Evolutionary conservation across 2,113 vertebrate species (phyloP).

Genomic region (Proterorhinus semilunaris): DNA sequence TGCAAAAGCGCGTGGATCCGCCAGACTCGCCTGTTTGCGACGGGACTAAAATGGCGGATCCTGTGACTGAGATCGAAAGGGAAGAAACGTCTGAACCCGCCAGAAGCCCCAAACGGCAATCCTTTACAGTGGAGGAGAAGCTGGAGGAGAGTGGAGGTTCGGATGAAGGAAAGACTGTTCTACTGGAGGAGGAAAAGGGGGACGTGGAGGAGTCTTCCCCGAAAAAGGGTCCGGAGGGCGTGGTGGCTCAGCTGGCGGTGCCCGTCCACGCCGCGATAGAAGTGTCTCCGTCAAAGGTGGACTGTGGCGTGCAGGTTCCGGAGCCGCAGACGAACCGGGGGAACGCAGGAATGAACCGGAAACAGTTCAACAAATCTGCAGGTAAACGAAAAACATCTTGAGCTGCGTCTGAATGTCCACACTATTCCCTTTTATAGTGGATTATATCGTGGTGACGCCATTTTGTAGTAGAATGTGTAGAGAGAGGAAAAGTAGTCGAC

Average conservation of each 20-base stretch:
- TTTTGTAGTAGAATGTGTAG: too few relatives aligned
- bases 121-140: not conserved
- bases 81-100: slow-evolving; percentile 42
- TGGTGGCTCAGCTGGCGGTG: not conserved
- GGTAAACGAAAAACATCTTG: slow-evolving; percentile 21
- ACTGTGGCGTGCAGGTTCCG: slow-evolving; percentile 50
- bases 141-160: not conserved
- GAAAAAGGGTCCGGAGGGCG: not conserved
- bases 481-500: too few relatives aligned
- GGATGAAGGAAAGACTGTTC: not conserved
- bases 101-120: slow-evolving; percentile 48
- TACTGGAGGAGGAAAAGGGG: not conserved
- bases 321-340: not conserved
- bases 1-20: not conserved
- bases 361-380: slow-evolving; percentile 10
- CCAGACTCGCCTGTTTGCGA: not conserved
- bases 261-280: not conserved
- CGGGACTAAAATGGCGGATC: not conserved
- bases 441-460: too few relatives aligned
- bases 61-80: not conserved
- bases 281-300: slow-evolving; percentile 31
- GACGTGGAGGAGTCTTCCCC: not conserved
- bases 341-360: not conserved
- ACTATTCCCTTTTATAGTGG: too few relatives aligned
- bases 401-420: too few relatives aligned